Percentiles rank a stretch among this genome's conserved stretches.
phyloP scores from a whole-genome alignment of 2,113 vertebrate genomes.

The Cyphomyrus discorhynchus region DNA sequence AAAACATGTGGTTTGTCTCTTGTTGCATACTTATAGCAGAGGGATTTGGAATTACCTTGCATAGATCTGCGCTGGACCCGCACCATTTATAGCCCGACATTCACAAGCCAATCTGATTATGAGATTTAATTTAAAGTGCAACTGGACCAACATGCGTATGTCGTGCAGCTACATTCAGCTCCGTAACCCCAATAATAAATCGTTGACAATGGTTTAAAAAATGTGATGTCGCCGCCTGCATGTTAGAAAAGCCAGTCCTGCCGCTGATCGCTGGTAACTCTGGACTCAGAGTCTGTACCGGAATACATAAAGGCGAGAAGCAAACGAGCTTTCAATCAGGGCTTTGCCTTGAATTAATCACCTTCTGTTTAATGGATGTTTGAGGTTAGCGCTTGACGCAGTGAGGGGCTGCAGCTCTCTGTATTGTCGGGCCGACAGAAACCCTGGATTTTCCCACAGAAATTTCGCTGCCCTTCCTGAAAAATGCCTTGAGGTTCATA shows the following conservation, averaged over 20 bases:
- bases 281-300: slow-evolving; percentile 38
- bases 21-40: slow-evolving; percentile 25
- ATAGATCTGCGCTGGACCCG: slow-evolving; percentile 44
- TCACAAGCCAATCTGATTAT: slow-evolving; percentile 65
- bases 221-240: slow-evolving; percentile 56
- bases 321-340: slow-evolving; percentile 44
- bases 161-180: slow-evolving; percentile 35
- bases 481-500: slow-evolving; percentile 45
- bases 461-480: slow-evolving; percentile 35
- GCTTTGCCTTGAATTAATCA: slow-evolving; percentile 57
- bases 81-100: slow-evolving; percentile 55
- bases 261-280: slow-evolving; percentile 36
- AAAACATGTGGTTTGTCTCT: slow-evolving; percentile 10
- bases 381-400: slow-evolving; percentile 70
- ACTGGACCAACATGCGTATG: slow-evolving; percentile 53
- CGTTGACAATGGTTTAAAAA: slow-evolving; percentile 43
- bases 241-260: slow-evolving; percentile 34
- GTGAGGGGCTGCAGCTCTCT: slow-evolving; percentile 66
- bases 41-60: slow-evolving; percentile 42
- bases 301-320: slow-evolving; percentile 48
- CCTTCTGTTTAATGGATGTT: slow-evolving; percentile 57
- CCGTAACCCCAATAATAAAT: slow-evolving; percentile 43
- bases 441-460: slow-evolving; percentile 57
- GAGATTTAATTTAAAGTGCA: slow-evolving; percentile 64
- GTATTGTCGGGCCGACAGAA: slow-evolving; percentile 50